phyloP scores from a whole-genome alignment of 2,888 invertebrate species.

The Odontocolon sp. region DNA sequence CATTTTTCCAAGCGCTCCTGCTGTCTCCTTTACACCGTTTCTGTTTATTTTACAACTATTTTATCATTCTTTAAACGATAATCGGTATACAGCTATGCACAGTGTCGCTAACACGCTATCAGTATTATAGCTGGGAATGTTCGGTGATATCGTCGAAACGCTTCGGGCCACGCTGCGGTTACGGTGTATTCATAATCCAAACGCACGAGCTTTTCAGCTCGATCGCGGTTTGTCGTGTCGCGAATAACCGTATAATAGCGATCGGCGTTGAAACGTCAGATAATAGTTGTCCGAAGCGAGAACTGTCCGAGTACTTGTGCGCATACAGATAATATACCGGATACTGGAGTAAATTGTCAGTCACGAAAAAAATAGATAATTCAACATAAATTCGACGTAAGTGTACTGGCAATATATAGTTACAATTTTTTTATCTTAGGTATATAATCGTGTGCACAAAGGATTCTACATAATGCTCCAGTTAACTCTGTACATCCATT shows the following conservation, averaged over 20 bases:
- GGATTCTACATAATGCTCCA: too few relatives aligned
- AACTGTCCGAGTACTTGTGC: conserved; percentile 13
- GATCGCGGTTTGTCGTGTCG: conserved; percentile 49
- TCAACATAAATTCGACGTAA: too few relatives aligned
- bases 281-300: conserved; percentile 43
- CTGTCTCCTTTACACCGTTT: neutral
- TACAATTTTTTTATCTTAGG: neutral
- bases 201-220: conserved; percentile 31
- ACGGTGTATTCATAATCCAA: conserved; percentile 39
- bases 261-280: conserved; percentile 43
- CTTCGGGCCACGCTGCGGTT: conserved; percentile 50
- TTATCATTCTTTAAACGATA: conserved; percentile 42
- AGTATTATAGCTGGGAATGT: conserved; percentile 24
- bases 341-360: conserved; percentile 28
- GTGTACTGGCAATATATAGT: too few relatives aligned
- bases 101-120: conserved; percentile 48
- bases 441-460: neutral
- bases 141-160: conserved; percentile 50
- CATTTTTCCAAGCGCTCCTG: conserved; percentile 11
- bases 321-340: conserved; percentile 4
- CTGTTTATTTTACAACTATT: conserved; percentile 44
- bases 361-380: conserved; percentile 16
- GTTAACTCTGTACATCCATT: too few relatives aligned
- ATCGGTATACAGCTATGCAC: neutral
- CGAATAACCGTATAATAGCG: conserved; percentile 40